These are phyloP conservation scores for Palaemon carinicauda DNA, from an alignment of 1,140 invertebrate genomes.

Conservation along the genomic window DNA sequence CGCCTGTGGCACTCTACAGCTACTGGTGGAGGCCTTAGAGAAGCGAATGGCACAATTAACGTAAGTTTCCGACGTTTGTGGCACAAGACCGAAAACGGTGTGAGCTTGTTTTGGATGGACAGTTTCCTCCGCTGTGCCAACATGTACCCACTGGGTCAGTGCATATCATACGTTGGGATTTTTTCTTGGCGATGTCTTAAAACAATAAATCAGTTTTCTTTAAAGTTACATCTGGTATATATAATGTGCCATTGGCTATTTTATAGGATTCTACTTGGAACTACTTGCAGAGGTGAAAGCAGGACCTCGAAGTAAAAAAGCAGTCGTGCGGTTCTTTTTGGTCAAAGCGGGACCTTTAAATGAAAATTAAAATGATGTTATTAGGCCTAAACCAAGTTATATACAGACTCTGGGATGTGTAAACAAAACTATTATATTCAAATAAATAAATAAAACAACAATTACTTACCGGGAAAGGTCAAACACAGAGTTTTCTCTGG, in stretches of 20 bases:
- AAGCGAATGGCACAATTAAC: not conserved
- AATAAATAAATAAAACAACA: no score
- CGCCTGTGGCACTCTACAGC: not conserved
- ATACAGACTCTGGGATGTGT: not conserved
- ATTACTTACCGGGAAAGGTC: not conserved
- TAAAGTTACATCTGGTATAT: no score
- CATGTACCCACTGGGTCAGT: not conserved
- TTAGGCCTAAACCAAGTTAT: no score
- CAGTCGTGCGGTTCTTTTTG: not conserved
- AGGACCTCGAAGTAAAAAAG: not conserved
- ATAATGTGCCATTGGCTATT: no score
- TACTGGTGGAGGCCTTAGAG: not conserved
- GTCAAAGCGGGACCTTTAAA: constrained; percentile 13
- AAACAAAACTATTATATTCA: not conserved
- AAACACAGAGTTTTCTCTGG: not conserved
- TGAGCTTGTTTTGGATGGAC: constrained; percentile 38
- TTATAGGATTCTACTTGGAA: not conserved
- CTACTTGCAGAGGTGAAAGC: constrained; percentile 5
- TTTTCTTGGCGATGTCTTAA: no score
- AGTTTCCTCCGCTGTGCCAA: constrained; percentile 24
- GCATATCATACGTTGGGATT: no score
- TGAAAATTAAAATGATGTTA: not conserved
- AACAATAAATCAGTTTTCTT: no score
- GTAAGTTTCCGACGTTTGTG: constrained; percentile 4
- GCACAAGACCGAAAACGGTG: constrained; percentile 33